These are phyloP conservation scores for Byasa hedistus DNA, from an alignment of 2,888 invertebrate species.

Conservation along the genomic window DNA sequence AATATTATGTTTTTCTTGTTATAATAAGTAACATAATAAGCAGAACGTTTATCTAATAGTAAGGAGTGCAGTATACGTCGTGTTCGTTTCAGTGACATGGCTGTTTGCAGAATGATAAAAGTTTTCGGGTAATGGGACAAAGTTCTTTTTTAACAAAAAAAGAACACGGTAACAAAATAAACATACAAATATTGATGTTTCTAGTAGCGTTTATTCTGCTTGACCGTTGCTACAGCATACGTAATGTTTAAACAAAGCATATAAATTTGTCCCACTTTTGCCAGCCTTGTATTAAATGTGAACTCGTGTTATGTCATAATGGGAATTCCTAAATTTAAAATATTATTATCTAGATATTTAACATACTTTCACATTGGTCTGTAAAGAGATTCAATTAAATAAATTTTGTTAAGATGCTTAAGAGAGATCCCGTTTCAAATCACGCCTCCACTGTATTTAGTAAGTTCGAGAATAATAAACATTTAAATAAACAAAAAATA, in stretches of 20 bases:
- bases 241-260: slow-evolving; percentile 23
- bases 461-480: no score
- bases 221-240: slow-evolving; percentile 5
- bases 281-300: slow-evolving; percentile 19
- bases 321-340: slow-evolving; percentile 5
- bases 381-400: not conserved
- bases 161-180: no score
- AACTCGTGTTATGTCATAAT: slow-evolving; percentile 19
- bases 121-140: no score
- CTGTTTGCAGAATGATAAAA: no score
- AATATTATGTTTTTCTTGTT: no score
- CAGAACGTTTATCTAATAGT: no score
- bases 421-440: not conserved
- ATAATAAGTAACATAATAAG: no score
- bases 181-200: no score
- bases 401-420: not conserved
- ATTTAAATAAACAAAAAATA: no score
- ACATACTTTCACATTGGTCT: slow-evolving; percentile 1
- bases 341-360: slow-evolving; percentile 8
- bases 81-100: no score
- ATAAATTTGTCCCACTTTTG: slow-evolving; percentile 29
- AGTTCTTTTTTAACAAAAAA: no score
- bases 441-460: not conserved
- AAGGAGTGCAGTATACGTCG: no score
- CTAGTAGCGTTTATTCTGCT: not conserved